A percentile compares a stretch with the other conserved stretches of the same genome.
Evolutionary conservation across 2,797 vertebrate species (phyloP).

Genomic region (Mycteria americana): DNA sequence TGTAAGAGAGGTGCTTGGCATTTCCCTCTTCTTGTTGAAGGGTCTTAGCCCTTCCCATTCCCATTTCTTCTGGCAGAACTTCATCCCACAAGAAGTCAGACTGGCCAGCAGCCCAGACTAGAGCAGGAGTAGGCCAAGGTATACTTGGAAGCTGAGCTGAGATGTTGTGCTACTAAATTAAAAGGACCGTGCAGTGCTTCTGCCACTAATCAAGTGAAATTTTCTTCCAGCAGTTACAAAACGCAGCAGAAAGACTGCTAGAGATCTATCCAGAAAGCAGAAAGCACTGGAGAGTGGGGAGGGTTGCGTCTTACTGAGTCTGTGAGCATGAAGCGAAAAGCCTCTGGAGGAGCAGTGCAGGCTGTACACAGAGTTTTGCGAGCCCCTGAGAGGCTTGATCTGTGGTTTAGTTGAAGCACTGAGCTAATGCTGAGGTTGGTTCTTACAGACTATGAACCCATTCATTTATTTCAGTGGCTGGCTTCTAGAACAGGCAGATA

Average conservation of each 20-base stretch:
- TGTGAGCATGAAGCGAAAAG: fast-evolving
- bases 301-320: neutral
- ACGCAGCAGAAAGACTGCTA: neutral
- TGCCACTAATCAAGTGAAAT: neutral
- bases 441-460: neutral
- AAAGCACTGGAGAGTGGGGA: neutral
- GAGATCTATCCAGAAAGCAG: neutral
- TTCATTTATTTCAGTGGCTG: neutral
- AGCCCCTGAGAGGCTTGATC: neutral
- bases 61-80: slow-evolving; percentile 1
- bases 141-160: neutral
- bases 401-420: neutral
- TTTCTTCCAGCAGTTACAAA: neutral
- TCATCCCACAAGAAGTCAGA: neutral
- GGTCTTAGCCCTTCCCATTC: neutral
- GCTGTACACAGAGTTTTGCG: neutral
- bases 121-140: neutral
- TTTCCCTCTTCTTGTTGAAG: neutral
- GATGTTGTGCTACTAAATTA: neutral
- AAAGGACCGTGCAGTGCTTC: neutral
- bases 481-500: neutral
- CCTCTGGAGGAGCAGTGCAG: neutral
- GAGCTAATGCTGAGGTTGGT: neutral
- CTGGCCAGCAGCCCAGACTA: neutral
- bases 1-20: neutral